Base-by-base conservation (phyloP, 2,113 vertebrate species). In the Rhabdomys dilectus region DNA sequence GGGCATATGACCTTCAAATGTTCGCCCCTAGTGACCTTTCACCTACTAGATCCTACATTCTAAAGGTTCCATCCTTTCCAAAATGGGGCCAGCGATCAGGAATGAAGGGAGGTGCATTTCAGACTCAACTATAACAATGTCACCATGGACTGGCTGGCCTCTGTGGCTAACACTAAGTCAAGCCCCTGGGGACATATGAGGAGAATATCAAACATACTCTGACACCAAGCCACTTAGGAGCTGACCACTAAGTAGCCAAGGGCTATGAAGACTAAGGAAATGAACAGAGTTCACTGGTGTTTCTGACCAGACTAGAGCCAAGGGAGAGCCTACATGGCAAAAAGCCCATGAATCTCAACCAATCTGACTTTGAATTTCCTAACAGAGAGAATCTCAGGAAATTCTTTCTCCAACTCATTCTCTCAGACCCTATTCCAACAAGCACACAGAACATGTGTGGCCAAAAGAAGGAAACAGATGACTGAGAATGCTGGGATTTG, bases 391-490 rank as follows among this genome's bases (percentile, higher is more conserved):
- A 8, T 6, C 45, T 31, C 0, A 31, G 26, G 68, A 12, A 39
- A 51, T 81, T 8, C 58, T 81, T 36, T 72, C 45, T 24, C 78
- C 1, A 11, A 22, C 7, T 36, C n/a, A 36, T 26, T 4, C 15
- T 6, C 26, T 29, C 3, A 3, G 26, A 39, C 26, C 42, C 45
- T n/a, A 60, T 36, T 62, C 73, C 89, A 24, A 1, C 87, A 85
- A 42, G 62, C 29, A 68, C 1, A 2, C 10, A 0, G 29, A 2
- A 0, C 39, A n/a, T 62, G 36, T 13, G 36, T 1, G 66, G 45
- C 72, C 22, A 16, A 70, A 78, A 70, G 48, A 58, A 45, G 51
- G 24, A 78, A 93, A n/a, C 36, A 3, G 12, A 13, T 17, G 6
- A 7, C 7, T 60, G 31, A 6, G n/a, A 31, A 26, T 68, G 72